These are phyloP conservation scores for Napeogenes inachia DNA, from an alignment of 2,888 invertebrate species.

Conservation along the genomic window DNA sequence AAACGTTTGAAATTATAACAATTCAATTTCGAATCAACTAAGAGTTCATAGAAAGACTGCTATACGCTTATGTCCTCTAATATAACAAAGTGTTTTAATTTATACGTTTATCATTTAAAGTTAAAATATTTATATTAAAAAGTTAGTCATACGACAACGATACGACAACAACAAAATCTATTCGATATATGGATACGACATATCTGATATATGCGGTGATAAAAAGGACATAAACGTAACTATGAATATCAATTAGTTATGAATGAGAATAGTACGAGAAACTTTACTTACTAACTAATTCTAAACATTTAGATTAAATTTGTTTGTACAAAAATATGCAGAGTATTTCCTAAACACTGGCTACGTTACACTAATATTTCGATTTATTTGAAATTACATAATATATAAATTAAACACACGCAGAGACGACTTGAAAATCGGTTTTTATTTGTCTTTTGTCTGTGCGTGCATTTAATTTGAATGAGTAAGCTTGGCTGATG, in stretches of 20 bases:
- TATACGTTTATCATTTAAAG: no score
- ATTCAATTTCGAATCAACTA: not conserved
- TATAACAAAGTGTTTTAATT: not conserved
- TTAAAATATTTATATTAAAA: no score
- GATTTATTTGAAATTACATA: conserved; percentile 35
- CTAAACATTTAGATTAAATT: conserved; percentile 46
- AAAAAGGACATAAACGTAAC: conserved; percentile 31
- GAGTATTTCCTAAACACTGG: conserved; percentile 52
- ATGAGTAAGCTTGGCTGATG: conserved; percentile 37
- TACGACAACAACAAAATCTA: not conserved
- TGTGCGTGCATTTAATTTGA: conserved; percentile 33
- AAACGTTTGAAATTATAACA: not conserved
- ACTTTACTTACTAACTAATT: conserved; percentile 36
- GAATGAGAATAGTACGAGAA: conserved; percentile 50
- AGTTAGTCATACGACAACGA: not conserved
- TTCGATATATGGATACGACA: not conserved
- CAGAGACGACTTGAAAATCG: conserved; percentile 29
- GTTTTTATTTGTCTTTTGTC: conserved; percentile 25
- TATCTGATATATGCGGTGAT: not conserved
- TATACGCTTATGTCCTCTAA: conserved; percentile 3
- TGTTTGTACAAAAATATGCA: conserved; percentile 67
- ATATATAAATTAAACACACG: conserved; percentile 31
- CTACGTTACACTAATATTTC: conserved; percentile 39
- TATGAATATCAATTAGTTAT: conserved; percentile 48
- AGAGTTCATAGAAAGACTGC: not conserved